Evolutionary conservation across 2,797 vertebrate species (phyloP), one percentile per base, ranked within the genome.

Genomic region (Peromyscus aztecus): DNA sequence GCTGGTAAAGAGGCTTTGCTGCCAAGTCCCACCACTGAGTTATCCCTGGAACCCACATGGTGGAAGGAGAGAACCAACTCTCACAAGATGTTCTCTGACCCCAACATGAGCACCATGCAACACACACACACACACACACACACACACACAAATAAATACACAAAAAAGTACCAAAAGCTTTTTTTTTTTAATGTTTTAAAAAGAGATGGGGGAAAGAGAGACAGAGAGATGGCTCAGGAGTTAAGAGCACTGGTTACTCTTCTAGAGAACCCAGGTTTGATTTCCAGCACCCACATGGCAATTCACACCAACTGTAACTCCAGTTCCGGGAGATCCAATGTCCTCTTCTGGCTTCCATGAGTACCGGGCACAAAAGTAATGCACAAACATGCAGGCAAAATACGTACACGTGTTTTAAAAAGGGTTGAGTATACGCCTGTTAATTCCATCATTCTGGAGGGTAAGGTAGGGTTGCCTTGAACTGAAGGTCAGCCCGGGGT

Each of bases 61-160:
- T 59, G 52, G 80, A 40, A 59, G 55, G 80, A 61, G 37, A 96
- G 78, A 96, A 94, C 55, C 83, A 16, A 82, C 12, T 27, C 80
- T 59, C 17, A 52, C n/a, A 40, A 59, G 21, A n/a, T 37, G 52
- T 81, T 6, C 34, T 81, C 78, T 59, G 52, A 81, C 52, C 34
- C 21, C 21, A 21, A 24, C 37, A 43, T 40, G 71, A 43, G 71
- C 71, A 75, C 37, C 37, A 40, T 24, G 37, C 19, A 24, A 71
- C 1, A 71, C 7, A 71, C n/a, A 40, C 71, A 73, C 37, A 40
- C 37, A 37, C n/a, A 23, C 14, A 67, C 29, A 67, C 31, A 34
- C 65, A 34, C 29, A 61, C 6, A 24, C 7, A 61, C 7, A 61
- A 24, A 61, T 24, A 61, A 24, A 67, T 6, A n/a, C 17, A 21